These are phyloP conservation scores for Falcunculus frontatus DNA, from an alignment of 2,113 vertebrate species.

Conservation along the genomic window DNA sequence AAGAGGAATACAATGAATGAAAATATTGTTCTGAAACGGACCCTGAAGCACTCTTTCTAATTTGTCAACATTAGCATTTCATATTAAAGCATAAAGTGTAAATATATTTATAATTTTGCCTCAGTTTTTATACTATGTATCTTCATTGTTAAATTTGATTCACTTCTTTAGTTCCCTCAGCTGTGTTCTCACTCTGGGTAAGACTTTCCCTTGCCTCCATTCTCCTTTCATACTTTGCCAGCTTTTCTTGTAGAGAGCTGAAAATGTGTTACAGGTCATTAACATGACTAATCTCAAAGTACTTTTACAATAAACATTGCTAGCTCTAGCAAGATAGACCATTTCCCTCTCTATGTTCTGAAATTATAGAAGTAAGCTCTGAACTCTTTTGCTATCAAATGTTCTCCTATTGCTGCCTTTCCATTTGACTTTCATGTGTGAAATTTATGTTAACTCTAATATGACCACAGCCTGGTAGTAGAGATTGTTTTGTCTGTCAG, in stretches of 20 bases:
- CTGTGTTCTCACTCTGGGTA: not conserved
- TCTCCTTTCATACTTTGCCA: not conserved
- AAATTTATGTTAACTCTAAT: not conserved
- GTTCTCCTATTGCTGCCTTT: not conserved
- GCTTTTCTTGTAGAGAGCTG: not conserved
- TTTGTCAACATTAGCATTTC: not conserved
- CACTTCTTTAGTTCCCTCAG: not conserved
- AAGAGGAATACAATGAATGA: not conserved
- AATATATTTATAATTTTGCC: not conserved
- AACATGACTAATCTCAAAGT: not conserved
- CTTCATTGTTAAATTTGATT: not conserved
- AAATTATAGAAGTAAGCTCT: not conserved
- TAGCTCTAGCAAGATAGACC: not conserved
- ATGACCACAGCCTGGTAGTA: not conserved
- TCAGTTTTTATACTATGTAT: not conserved
- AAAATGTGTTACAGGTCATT: not conserved
- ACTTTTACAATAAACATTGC: not conserved
- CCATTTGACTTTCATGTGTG: not conserved
- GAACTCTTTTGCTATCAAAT: not conserved
- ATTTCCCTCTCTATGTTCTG: not conserved
- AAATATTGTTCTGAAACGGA: not conserved
- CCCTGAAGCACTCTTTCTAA: not conserved
- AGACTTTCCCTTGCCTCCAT: not conserved
- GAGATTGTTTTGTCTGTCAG: not conserved
- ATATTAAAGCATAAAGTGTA: not conserved